Evolutionary conservation across 1,140 invertebrate species (phyloP), one percentile per base, ranked within the genome.

Genomic region (Anadara kagoshimensis): DNA sequence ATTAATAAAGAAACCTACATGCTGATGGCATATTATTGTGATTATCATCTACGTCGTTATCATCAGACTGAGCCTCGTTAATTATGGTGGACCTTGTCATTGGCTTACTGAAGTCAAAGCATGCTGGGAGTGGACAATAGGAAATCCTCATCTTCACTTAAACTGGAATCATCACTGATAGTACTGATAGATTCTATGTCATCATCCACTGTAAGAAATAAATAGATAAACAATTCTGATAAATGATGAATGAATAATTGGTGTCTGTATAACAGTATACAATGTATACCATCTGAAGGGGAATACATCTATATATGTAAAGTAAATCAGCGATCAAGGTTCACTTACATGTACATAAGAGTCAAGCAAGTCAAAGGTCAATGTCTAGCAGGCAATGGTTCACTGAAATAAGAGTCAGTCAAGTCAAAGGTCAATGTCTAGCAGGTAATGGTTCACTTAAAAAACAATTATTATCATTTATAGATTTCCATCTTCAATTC

Each of bases 61-160:
- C 66, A 45, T 73, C 75, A 22, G 70, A 69, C 26, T 58, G 62
- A 64, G 26, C 47, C 3, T 75, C 66, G 5, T 51, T 20, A n/a
- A 61, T 26, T n/a, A 36, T 45, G 14, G 75, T 64, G 44, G 47
- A 36, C 24, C 18, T 66, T 4, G 51, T 63, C 14, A 83, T 54
- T 44, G 84, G 84, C 49, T 82, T 78, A 36, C 44, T 68, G 18
- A 83, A 57, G 68, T 88, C 82, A 68, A 88, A 89, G 71, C 87
- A 89, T 36, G 83, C 80, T 5, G 87, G 87, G 73, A 88, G 73
- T 5, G 86, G 87, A 89, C 87, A 14, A 89, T 79, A 83, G 84
- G 75, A 87, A 89, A 49, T 88, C 87, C 24, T 81, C 81, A 54
- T 73, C 73, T 44, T 68, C 57, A 47, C 71, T 74, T 20, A 65